Evolutionary conservation across 2,113 vertebrate genomes (phyloP), one percentile per base, ranked within the genome.

Genomic region (Orientallactaga bullata): DNA sequence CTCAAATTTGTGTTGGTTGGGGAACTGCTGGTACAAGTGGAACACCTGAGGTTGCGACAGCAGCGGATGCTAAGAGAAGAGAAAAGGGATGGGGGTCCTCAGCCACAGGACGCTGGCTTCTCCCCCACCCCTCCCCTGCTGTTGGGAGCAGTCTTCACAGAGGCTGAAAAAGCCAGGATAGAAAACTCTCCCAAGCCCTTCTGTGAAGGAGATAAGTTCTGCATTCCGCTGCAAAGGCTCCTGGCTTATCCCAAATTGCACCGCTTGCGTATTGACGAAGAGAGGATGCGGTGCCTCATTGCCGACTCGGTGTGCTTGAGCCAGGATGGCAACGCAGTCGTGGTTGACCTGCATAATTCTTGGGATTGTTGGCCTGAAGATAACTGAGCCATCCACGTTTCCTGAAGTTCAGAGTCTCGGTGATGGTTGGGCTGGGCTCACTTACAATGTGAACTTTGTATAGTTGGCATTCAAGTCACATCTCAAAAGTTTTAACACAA

Each of bases 201-300:
- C 95, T 94, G 97, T 37, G 65, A 90, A 65, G 98, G 93, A 71
- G 95, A 97, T 66, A 96, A 89, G 20, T 95, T 99, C 88, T 98
- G 97, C 12, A 94, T 99, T 30, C 99, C 99, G 65, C 98, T 99
- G 92, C 65, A 2, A 83, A 95, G 96, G 63, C 96, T 99, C 23
- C 99, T 99, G 92, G 97, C 98, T 69, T 95, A 97, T 84, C 98
- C 99, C 47, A 99, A 96, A 97, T 96, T 99, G 90, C 97, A 93
- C 24, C 89, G 69, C 5, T 97, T 99, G 39, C 99, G 98, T 89
- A 98, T 97, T 20, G 98, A 94, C 3, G 77, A 99, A 3, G 93
- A 96, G 72, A 98, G 94, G 15, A 98, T 99, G 42, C 32, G 95
- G 39, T 93, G 93, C 10, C 91, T 98, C 12, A 96, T 99, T 83